phyloP scores from a whole-genome alignment of 2,113 vertebrate species.

The Apodemus sylvaticus region DNA sequence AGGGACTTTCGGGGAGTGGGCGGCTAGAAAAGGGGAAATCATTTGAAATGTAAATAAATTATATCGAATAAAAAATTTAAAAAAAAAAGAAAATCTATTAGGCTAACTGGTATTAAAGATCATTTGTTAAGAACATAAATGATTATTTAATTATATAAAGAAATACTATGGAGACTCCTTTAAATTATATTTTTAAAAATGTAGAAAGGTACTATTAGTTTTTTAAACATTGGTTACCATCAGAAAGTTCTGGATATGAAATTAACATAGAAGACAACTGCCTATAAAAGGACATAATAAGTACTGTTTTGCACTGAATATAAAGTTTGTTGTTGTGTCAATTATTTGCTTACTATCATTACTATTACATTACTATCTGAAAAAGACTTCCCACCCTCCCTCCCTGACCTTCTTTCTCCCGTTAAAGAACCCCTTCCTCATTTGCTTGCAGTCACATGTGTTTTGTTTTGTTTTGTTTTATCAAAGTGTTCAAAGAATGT shows the following conservation, averaged over 20 bases:
- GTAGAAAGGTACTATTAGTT: not conserved
- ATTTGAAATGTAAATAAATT: no score
- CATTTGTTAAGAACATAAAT: not conserved
- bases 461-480: not conserved
- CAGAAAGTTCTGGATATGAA: not conserved
- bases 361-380: not conserved
- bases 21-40: no score
- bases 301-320: not conserved
- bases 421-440: not conserved
- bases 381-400: not conserved
- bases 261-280: not conserved
- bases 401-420: not conserved
- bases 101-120: not conserved
- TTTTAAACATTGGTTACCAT: not conserved
- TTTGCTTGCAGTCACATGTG: not conserved
- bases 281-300: not conserved
- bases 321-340: not conserved
- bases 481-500: not conserved
- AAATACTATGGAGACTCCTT: not conserved
- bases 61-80: no score
- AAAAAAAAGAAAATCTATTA: no score
- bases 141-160: not conserved
- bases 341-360: not conserved
- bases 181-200: not conserved
- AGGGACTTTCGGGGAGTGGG: no score